Conservation (phyloP, 2,113 vertebrate species). For the Bettongia penicillata region DNA sequence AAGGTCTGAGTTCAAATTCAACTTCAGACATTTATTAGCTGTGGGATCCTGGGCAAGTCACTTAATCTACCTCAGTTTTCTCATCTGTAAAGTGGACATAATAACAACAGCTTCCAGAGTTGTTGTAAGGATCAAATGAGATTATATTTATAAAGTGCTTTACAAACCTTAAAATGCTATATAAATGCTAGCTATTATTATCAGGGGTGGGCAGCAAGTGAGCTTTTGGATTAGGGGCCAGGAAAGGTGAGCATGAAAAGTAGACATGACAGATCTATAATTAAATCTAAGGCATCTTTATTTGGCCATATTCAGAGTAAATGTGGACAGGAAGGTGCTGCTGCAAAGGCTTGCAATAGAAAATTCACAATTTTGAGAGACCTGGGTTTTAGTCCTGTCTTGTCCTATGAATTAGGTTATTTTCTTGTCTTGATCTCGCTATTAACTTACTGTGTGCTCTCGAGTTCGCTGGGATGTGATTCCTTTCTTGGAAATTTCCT, state of each 20-base stretch:
- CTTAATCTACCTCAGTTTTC: background rate
- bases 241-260: background rate
- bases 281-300: background rate
- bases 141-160: background rate
- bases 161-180: background rate
- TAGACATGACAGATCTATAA: background rate
- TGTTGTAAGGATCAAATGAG: background rate
- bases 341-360: background rate
- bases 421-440: background rate
- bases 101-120: background rate
- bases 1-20: background rate
- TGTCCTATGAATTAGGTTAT: background rate
- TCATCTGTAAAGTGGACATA: background rate
- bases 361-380: background rate
- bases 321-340: background rate
- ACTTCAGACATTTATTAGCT: background rate
- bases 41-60: background rate
- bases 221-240: background rate
- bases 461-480: background rate
- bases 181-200: background rate
- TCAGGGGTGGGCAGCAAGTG: background rate
- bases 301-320: background rate
- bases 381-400: background rate
- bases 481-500: background rate
- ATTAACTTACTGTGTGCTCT: background rate